Evolutionary conservation across 2,888 invertebrate genomes (phyloP).

Genomic region (Drosophila suboccidentalis): DNA sequence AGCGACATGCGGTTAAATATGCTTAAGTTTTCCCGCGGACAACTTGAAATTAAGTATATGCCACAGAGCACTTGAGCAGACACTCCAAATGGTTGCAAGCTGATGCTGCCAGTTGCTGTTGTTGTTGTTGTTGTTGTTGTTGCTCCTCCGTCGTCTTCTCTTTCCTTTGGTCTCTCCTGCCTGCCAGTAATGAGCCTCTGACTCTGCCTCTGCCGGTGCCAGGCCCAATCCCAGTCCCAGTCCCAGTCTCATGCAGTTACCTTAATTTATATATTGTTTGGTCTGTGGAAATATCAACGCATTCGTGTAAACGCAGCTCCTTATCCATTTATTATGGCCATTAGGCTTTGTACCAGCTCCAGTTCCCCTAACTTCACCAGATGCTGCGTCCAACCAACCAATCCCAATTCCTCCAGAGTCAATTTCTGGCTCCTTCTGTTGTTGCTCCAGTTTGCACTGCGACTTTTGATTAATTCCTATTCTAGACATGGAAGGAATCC

Average conservation of each 20-base stretch:
- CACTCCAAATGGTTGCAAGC: slow-evolving; percentile 57
- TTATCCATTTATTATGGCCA: slow-evolving; percentile 83
- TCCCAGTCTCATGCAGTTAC: slow-evolving; percentile 52
- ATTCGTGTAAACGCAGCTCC: slow-evolving; percentile 82
- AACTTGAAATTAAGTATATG: slow-evolving; percentile 79
- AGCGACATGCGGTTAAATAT: slow-evolving; percentile 81
- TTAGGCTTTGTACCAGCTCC: slow-evolving; percentile 69
- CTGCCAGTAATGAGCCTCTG: slow-evolving; percentile 25
- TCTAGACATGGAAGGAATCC: slow-evolving; percentile 19
- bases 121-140: slow-evolving; percentile 5
- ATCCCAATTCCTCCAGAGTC: background rate
- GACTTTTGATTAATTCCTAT: slow-evolving; percentile 51
- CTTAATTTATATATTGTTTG: slow-evolving; percentile 84
- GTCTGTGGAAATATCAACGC: slow-evolving; percentile 82
- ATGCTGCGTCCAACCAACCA: background rate
- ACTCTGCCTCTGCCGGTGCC: background rate
- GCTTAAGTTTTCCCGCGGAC: slow-evolving; percentile 76
- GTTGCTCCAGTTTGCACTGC: slow-evolving; percentile 3
- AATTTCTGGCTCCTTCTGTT: background rate
- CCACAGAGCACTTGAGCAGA: slow-evolving; percentile 49
- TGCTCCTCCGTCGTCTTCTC: background rate
- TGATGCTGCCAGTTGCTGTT: slow-evolving; percentile 47
- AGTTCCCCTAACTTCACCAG: background rate
- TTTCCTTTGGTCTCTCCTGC: background rate
- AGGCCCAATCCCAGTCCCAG: slow-evolving; percentile 17